Evolutionary conservation across 2,888 invertebrate genomes (phyloP), one percentile per base, ranked within the genome.

Genomic region (Baronia brevicornis): DNA sequence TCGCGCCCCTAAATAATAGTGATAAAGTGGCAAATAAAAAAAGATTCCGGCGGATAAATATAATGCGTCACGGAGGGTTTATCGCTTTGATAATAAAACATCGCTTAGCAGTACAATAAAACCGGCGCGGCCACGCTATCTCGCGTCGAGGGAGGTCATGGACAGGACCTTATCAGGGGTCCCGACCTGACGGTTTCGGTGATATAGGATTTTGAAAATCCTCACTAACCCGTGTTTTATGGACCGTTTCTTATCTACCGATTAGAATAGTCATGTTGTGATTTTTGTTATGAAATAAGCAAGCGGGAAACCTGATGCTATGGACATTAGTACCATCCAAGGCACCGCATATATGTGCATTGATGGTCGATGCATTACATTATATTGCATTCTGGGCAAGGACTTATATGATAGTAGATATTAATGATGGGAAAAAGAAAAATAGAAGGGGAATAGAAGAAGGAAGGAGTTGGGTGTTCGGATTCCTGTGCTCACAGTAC

Each of bases 21-120:
- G 78, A 78, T 77, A 74, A 71, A 75, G 61, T 58, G 56, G 46
- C 59, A 58, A 68, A 73, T 71, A 71, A 79, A 80, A 68, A 72
- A 70, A 9, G 66, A 68, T 73, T 52, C 55, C 53, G 41, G 47
- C 47, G 69, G 73, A 78, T 75, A 77, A 71, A 71, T 60, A 54
- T 47, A 43, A 47, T 48, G 56, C 54, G 58, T 36, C 55, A 54
- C 49, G 53, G 52, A 54, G 55, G 62, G 68, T 71, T 75, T 75
- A 73, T 75, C 69, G 59, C 48, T 43, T 40, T 54, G 63, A 68
- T 73, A 68, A 73, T 77, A 73, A 75, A 74, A 68, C 74, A 78
- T 73, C 67, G 63, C 67, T 72, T 73, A 67, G 66, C 70, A 64
- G 64, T 51, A 62, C 59, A 64, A 62, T 73, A 72, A 69, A 72